Conservation (phyloP, 2,888 invertebrate species). For the Philaethria dido region DNA sequence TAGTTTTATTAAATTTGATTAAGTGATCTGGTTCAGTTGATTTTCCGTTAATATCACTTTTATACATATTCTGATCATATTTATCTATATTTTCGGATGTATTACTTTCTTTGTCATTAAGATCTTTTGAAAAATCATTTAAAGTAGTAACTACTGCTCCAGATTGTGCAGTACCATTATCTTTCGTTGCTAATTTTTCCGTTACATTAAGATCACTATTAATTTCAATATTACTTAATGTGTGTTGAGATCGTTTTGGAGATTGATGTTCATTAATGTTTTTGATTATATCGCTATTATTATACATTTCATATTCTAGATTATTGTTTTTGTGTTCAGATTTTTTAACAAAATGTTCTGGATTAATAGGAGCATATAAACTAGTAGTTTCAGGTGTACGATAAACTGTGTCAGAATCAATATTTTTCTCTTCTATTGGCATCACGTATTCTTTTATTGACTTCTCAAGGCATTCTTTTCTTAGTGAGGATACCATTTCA, state of each 20-base stretch:
- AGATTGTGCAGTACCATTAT: neutral
- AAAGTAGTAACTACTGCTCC: neutral
- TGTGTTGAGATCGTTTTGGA: neutral
- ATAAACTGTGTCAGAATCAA: neutral
- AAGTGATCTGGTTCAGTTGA: neutral
- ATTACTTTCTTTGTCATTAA: too few relatives aligned
- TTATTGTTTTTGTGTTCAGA: neutral
- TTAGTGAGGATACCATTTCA: neutral
- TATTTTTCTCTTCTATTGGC: neutral
- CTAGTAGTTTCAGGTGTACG: neutral
- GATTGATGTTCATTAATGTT: neutral
- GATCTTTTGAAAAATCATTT: neutral
- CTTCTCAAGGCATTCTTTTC: neutral
- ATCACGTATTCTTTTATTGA: neutral
- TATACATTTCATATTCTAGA: neutral
- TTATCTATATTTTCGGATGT: neutral
- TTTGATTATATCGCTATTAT: neutral
- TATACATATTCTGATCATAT: neutral
- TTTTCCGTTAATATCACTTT: neutral
- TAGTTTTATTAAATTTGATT: neutral
- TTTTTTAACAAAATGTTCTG: neutral
- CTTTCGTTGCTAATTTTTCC: neutral
- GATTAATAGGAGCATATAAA: neutral
- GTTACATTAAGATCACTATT: neutral
- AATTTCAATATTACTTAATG: neutral